Evolutionary conservation across 2,888 invertebrate genomes (phyloP).

Genomic region (Entomobrya multifasciata): DNA sequence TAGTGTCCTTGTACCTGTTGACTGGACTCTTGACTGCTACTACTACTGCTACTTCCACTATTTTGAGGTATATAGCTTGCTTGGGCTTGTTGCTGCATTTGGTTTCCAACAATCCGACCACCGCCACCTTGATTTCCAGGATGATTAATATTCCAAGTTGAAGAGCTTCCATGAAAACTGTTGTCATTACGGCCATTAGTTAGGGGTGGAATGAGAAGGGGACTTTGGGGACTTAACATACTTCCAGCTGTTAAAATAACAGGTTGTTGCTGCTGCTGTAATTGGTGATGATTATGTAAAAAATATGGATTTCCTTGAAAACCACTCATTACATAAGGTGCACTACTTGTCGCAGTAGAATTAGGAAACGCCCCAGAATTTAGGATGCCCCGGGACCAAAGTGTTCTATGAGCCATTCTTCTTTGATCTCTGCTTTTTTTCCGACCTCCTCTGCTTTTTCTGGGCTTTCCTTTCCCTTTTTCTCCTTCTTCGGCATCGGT

Average conservation of each 20-base stretch:
- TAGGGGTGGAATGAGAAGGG: conserved; percentile 5
- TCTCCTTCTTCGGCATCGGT: background rate
- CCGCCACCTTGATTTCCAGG: too few relatives aligned
- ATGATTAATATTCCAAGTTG: conserved; percentile 63
- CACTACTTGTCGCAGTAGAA: background rate
- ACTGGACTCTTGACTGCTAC: conserved; percentile 23
- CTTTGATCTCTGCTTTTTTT: conserved; percentile 51
- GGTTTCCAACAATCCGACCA: too few relatives aligned
- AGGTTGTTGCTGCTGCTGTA: conserved; percentile 21
- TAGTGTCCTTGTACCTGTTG: conserved; percentile 3
- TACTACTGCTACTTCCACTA: conserved; percentile 20
- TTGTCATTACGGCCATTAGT: conserved; percentile 41
- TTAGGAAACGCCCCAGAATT: conserved; percentile 29
- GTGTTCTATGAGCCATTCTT: conserved; percentile 41
- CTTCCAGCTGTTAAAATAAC: conserved; percentile 38
- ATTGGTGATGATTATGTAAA: conserved; percentile 32
- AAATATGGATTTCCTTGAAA: conserved; percentile 24
- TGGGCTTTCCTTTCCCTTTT: background rate
- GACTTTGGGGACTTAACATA: conserved; percentile 15
- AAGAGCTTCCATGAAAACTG: conserved; percentile 38
- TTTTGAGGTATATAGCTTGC: too few relatives aligned
- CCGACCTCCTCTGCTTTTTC: conserved; percentile 17
- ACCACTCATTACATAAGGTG: background rate
- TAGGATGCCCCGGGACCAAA: conserved; percentile 52
- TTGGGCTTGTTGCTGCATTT: too few relatives aligned